Evolutionary conservation across 2,888 invertebrate genomes (phyloP).

Genomic region (Sinopyrophorus schimmeli): DNA sequence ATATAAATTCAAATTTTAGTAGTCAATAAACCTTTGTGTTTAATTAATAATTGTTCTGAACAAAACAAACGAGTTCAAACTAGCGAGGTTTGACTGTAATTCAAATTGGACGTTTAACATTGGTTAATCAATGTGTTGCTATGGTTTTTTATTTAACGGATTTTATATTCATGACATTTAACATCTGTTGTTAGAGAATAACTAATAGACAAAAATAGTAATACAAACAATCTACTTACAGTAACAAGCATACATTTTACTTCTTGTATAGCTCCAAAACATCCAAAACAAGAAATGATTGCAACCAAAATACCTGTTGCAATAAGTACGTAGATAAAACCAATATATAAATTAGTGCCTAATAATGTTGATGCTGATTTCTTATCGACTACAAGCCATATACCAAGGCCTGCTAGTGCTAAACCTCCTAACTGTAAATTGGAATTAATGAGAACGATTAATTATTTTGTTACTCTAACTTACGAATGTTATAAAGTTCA

Average conservation of each 20-base stretch:
- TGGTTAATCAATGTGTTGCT: too few relatives aligned
- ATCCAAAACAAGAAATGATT: slow-evolving; percentile 86
- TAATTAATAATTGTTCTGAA: too few relatives aligned
- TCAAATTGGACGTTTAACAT: too few relatives aligned
- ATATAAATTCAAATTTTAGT: too few relatives aligned
- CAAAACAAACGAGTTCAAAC: too few relatives aligned
- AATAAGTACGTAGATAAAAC: slow-evolving; percentile 82
- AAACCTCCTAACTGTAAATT: slow-evolving; percentile 74
- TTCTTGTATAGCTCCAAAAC: slow-evolving; percentile 91
- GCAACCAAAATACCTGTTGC: slow-evolving; percentile 81
- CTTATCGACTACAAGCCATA: slow-evolving; percentile 84
- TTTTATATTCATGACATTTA: too few relatives aligned
- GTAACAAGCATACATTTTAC: slow-evolving; percentile 91
- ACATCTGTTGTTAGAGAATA: too few relatives aligned
- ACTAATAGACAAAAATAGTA: too few relatives aligned
- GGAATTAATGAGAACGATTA: slow-evolving; percentile 16
- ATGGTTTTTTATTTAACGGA: too few relatives aligned
- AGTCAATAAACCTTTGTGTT: too few relatives aligned
- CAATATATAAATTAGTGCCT: slow-evolving; percentile 85
- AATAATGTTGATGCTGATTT: slow-evolving; percentile 83
- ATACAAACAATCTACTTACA: too few relatives aligned
- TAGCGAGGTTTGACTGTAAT: too few relatives aligned
- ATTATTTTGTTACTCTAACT: slow-evolving; percentile 55
- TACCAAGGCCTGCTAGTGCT: slow-evolving; percentile 74
- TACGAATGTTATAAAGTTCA: slow-evolving; percentile 85